phyloP scores from a whole-genome alignment of 1,140 invertebrate genomes.

The Hetaerina americana region DNA sequence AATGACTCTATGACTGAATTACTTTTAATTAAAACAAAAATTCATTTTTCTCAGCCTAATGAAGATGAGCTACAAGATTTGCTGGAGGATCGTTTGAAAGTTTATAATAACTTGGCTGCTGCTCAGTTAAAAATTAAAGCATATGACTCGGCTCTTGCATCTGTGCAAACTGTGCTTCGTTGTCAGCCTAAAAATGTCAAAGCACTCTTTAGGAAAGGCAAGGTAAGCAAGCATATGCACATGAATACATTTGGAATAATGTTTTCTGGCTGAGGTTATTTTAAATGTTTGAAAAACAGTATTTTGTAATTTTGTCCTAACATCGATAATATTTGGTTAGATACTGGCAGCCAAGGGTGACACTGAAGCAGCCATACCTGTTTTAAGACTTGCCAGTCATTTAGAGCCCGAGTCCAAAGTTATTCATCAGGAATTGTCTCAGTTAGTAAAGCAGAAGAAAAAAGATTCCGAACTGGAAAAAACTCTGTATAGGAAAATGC shows the following conservation, averaged over 20 bases:
- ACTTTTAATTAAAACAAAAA: background rate
- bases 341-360: conserved; percentile 47
- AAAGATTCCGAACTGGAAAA: conserved; percentile 41
- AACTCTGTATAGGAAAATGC: conserved; percentile 51
- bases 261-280: conserved; percentile 7
- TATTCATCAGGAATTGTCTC: conserved; percentile 42
- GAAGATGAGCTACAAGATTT: conserved; percentile 28
- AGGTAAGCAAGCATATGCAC: conserved; percentile 37
- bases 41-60: conserved; percentile 15
- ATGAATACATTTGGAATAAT: conserved; percentile 22
- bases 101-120: conserved; percentile 80
- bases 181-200: conserved; percentile 80
- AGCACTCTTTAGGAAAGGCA: conserved; percentile 77
- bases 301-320: conserved; percentile 20
- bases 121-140: conserved; percentile 75
- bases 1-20: background rate
- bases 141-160: conserved; percentile 65
- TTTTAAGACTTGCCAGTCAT: conserved; percentile 41
- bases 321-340: conserved; percentile 26
- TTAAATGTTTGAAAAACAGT: background rate
- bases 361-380: conserved; percentile 40
- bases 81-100: conserved; percentile 62
- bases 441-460: conserved; percentile 39
- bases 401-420: conserved; percentile 42
- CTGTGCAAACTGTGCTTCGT: conserved; percentile 62